Conservation (phyloP, 2,888 invertebrate species). For the Amaurobius ferox region DNA sequence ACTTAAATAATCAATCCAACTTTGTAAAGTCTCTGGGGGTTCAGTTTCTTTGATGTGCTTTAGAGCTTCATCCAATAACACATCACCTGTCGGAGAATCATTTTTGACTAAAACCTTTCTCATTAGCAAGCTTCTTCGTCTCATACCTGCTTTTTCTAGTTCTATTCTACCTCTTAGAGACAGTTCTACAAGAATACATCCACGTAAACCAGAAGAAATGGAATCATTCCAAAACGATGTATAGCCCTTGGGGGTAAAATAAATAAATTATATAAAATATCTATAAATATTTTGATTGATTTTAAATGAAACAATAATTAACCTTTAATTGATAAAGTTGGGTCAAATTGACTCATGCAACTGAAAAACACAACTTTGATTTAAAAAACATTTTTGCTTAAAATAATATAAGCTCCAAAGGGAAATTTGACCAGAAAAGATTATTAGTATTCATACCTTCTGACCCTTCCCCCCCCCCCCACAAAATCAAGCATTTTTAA, state of each 20-base stretch:
- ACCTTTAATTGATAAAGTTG: not conserved
- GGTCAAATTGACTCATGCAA: not conserved
- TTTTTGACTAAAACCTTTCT: conserved; percentile 82
- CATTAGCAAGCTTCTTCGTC: conserved; percentile 89
- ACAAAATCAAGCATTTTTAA: too few relatives aligned
- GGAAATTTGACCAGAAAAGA: too few relatives aligned
- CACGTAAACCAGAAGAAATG: conserved; percentile 98
- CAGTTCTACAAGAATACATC: conserved; percentile 98
- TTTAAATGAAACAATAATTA: not conserved
- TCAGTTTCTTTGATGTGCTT: conserved; percentile 99
- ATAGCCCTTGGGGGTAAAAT: conserved; percentile 86
- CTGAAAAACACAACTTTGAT: not conserved
- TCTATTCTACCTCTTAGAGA: conserved; percentile 96
- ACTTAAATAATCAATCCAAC: conserved; percentile 99
- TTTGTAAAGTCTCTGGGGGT: conserved; percentile 97
- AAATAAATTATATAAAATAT: not conserved
- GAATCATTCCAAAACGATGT: conserved; percentile 99
- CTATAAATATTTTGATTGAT: not conserved
- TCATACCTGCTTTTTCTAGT: conserved; percentile 97
- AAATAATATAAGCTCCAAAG: too few relatives aligned
- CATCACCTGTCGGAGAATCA: conserved; percentile 97
- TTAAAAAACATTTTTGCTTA: too few relatives aligned
- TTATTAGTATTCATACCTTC: too few relatives aligned
- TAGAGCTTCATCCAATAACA: conserved; percentile 90
- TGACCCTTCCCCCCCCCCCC: too few relatives aligned